A percentile compares a stretch with the other conserved stretches of the same genome.
Evolutionary conservation across 1,140 invertebrate genomes (phyloP).

Genomic region (Neodiprion fabricii): DNA sequence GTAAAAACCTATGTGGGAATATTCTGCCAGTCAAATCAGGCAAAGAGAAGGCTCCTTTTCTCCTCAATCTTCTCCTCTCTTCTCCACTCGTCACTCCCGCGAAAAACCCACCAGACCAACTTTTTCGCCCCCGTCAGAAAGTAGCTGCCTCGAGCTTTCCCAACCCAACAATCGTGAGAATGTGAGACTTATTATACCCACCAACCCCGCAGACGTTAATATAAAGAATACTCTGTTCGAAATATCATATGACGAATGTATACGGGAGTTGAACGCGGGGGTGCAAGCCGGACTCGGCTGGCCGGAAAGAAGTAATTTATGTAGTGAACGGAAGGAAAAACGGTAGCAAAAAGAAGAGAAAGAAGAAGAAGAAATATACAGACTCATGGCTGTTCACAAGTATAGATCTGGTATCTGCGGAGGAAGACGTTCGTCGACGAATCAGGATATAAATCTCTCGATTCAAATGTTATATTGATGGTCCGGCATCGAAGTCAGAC

Average conservation of each 20-base stretch:
- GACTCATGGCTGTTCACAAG: no score
- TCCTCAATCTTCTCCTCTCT: no score
- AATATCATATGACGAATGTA: conserved; percentile 1
- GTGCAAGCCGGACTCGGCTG: neutral
- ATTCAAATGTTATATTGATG: neutral
- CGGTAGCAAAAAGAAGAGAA: neutral
- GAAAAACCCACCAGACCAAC: no score
- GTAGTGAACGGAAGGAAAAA: neutral
- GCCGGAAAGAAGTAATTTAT: conserved; percentile 7
- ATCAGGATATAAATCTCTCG: neutral
- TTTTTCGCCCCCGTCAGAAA: no score
- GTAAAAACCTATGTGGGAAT: no score
- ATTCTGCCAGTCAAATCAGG: no score
- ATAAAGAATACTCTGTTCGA: neutral
- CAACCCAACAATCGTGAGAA: neutral
- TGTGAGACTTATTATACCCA: neutral
- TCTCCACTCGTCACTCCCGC: no score
- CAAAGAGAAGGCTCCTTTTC: no score
- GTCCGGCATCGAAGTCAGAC: neutral
- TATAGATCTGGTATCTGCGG: neutral
- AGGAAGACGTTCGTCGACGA: neutral
- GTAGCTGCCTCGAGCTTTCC: no score
- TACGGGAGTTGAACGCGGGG: neutral
- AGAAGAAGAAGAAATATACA: neutral
- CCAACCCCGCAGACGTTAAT: neutral